These are phyloP conservation scores for Drosophila anomelani DNA, from an alignment of 2,888 invertebrate species.

Conservation along the genomic window DNA sequence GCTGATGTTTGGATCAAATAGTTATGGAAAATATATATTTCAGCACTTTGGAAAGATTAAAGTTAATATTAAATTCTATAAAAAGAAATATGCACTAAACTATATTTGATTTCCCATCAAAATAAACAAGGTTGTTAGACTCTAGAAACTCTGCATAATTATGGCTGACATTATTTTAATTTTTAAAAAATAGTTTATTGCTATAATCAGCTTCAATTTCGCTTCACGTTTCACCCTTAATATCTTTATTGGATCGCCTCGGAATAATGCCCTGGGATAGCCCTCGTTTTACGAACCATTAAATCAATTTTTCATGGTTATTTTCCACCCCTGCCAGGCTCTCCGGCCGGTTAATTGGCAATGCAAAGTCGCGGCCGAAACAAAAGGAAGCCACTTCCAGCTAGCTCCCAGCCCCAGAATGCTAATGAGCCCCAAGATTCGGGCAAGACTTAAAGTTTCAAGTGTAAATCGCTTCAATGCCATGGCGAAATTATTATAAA, in stretches of 20 bases:
- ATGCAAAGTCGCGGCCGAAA: conserved; percentile 28
- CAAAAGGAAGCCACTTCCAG: conserved; percentile 10
- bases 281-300: conserved; percentile 10
- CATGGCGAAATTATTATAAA: conserved; percentile 48
- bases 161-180: not conserved
- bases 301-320: conserved; percentile 23
- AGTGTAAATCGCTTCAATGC: conserved; percentile 39
- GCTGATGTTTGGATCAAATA: not conserved
- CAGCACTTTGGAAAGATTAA: too few species aligned
- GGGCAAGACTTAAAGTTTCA: conserved; percentile 32
- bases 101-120: too few species aligned
- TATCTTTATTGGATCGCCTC: not conserved
- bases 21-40: not conserved
- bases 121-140: too few species aligned
- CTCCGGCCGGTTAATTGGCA: conserved; percentile 28
- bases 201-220: not conserved
- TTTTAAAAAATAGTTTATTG: not conserved
- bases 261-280: not conserved
- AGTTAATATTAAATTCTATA: not conserved
- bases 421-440: conserved; percentile 21
- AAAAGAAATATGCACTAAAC: too few species aligned
- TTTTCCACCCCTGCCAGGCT: not conserved
- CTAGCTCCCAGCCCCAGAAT: conserved; percentile 1
- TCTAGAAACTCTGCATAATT: too few species aligned
- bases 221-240: not conserved